A percentile compares a stretch with the other conserved stretches of the same genome.
These are phyloP conservation scores for Hippolais icterina DNA, from an alignment of 2,113 vertebrate species.

Conservation along the genomic window DNA sequence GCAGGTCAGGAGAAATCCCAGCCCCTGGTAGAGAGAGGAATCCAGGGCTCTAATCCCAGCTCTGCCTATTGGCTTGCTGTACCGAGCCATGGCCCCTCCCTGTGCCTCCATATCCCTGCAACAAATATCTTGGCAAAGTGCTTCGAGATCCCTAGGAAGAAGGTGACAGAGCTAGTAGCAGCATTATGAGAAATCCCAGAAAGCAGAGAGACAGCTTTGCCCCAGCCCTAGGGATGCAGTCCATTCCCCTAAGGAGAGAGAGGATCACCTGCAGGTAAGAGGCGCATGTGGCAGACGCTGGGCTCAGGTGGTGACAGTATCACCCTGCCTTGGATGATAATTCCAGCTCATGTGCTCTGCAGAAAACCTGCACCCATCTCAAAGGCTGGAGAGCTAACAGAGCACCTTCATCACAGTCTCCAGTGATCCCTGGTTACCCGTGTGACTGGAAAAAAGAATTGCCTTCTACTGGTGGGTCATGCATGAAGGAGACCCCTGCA, in stretches of 20 bases:
- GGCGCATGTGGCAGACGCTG: background rate
- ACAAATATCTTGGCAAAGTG: conserved; percentile 50
- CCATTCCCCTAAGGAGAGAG: background rate
- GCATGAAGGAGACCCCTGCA: background rate
- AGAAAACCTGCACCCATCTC: background rate
- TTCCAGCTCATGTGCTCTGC: background rate
- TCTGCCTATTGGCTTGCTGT: conserved; percentile 60
- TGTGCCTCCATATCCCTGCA: conserved; percentile 30
- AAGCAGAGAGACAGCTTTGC: conserved; percentile 20
- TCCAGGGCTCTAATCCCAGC: conserved; percentile 24
- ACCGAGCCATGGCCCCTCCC: conserved; percentile 51
- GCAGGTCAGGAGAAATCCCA: conserved; percentile 35
- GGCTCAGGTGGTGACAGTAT: background rate
- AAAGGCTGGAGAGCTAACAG: background rate
- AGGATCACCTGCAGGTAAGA: background rate
- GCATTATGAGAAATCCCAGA: background rate
- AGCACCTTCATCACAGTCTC: background rate
- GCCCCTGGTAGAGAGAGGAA: background rate
- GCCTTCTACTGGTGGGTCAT: background rate
- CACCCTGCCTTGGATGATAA: background rate
- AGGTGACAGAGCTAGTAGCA: background rate
- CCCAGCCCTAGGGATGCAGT: background rate
- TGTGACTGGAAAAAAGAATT: background rate
- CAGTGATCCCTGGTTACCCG: background rate
- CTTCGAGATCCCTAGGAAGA: conserved; percentile 54